Conservation (phyloP, 2,888 invertebrate species). For the Acrobasis consociella region DNA sequence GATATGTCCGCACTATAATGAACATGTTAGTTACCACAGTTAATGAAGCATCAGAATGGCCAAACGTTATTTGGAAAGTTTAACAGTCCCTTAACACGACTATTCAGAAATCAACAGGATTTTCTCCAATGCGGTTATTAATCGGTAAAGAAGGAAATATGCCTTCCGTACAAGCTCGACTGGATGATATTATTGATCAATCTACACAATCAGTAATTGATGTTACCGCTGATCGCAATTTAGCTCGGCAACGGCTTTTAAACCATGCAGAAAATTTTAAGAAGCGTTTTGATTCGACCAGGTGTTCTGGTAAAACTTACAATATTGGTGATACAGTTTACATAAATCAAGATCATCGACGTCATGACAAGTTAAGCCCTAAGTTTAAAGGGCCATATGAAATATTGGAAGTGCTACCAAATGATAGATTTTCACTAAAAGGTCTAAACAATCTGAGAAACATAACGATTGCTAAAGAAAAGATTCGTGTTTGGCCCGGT, state of each 20-base stretch:
- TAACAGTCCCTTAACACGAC: conserved; percentile 39
- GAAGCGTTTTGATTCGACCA: conserved; percentile 17
- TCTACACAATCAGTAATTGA: not conserved
- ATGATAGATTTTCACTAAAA: too few species aligned
- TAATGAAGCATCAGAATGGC: conserved; percentile 34
- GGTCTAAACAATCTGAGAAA: too few species aligned
- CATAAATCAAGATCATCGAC: conserved; percentile 35
- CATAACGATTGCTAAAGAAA: too few species aligned
- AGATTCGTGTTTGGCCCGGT: too few species aligned
- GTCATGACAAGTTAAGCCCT: conserved; percentile 30
- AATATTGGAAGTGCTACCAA: too few species aligned
- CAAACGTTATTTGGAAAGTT: conserved; percentile 34
- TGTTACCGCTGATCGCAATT: conserved; percentile 11
- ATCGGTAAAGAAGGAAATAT: conserved; percentile 31
- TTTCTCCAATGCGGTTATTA: conserved; percentile 32
- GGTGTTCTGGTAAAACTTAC: conserved; percentile 25
- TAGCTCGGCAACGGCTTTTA: conserved; percentile 13
- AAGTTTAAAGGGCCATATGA: conserved; percentile 35
- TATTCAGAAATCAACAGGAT: conserved; percentile 36
- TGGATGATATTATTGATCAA: conserved; percentile 19
- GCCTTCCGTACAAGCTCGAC: conserved; percentile 28
- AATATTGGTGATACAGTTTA: conserved; percentile 33
- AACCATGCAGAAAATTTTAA: conserved; percentile 14
- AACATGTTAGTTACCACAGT: conserved; percentile 30
- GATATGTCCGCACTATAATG: conserved; percentile 32